Conservation (phyloP, 2,797 vertebrate genomes). For the Gymnoscopelus microlampas region DNA sequence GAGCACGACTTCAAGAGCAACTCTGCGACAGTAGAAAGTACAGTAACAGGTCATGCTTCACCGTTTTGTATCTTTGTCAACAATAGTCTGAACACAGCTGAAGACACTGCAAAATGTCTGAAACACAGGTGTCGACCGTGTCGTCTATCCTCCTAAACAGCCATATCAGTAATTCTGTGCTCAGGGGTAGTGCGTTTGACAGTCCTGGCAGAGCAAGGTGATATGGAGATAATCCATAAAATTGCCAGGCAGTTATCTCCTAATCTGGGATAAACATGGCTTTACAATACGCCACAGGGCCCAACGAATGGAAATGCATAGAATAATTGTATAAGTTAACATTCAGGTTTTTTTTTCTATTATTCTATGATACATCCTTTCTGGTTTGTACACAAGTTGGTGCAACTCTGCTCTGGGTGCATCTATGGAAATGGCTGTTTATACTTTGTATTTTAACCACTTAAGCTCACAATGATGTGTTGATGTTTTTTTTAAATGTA, state of each 20-base stretch:
- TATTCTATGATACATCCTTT: not conserved
- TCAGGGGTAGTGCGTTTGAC: not conserved
- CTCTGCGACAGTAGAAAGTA: too few species aligned
- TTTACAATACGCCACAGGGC: slow-evolving; percentile 1
- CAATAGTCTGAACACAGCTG: too few species aligned
- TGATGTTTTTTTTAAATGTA: too few species aligned
- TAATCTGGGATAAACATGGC: not conserved
- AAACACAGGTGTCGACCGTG: not conserved
- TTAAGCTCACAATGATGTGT: too few species aligned
- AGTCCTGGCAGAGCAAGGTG: not conserved
- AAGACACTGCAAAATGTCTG: too few species aligned
- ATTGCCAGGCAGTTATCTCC: slow-evolving; percentile 2
- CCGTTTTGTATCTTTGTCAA: too few species aligned
- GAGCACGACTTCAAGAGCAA: too few species aligned
- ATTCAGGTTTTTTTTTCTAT: not conserved
- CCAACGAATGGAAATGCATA: not conserved
- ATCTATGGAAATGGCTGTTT: too few species aligned
- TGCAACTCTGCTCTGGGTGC: not conserved
- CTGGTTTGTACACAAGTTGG: slow-evolving; percentile 24
- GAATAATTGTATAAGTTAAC: too few species aligned
- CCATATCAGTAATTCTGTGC: not conserved
- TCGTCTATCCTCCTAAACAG: slow-evolving; percentile 4
- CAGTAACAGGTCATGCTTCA: too few species aligned
- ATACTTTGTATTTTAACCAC: too few species aligned
- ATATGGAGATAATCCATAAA: slow-evolving; percentile 2